These are phyloP conservation scores for Caenorhabditis sinica DNA, from an alignment of 2,888 invertebrate genomes.

Conservation along the genomic window DNA sequence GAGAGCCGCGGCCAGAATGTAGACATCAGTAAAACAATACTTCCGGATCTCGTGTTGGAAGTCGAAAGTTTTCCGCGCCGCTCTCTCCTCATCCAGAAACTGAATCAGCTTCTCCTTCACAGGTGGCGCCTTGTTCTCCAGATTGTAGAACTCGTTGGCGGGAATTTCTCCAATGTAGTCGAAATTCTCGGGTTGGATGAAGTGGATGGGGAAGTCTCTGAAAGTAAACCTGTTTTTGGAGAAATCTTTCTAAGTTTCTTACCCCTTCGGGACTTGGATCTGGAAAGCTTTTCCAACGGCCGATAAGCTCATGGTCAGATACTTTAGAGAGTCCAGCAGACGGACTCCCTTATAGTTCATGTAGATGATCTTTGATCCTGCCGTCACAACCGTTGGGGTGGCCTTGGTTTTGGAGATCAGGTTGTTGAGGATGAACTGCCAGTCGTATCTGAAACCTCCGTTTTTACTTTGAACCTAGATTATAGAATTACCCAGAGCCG, in stretches of 20 bases:
- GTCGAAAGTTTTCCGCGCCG: not conserved
- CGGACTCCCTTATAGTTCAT: not conserved
- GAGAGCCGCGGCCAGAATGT: not conserved
- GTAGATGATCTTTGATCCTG: constrained; percentile 15
- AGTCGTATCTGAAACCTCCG: constrained; percentile 9
- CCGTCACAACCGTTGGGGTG: not conserved
- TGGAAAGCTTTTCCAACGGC: constrained; percentile 15
- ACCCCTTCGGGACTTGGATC: not conserved
- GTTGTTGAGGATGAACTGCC: not conserved
- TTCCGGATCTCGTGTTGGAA: not conserved
- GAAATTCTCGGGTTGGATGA: constrained; percentile 14
- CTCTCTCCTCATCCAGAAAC: constrained; percentile 7
- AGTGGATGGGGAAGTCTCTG: constrained; percentile 13
- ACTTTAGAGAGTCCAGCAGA: constrained; percentile 1
- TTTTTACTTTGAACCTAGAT: too few species aligned
- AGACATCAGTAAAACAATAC: constrained; percentile 5
- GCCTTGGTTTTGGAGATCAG: constrained; percentile 3
- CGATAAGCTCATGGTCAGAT: constrained; percentile 8
- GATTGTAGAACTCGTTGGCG: constrained; percentile 12
- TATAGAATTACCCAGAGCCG: constrained; percentile 10
- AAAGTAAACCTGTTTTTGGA: not conserved
- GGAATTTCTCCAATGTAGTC: not conserved
- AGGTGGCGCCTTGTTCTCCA: not conserved
- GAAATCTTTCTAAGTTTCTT: not conserved
- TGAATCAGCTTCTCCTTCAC: not conserved